phyloP scores from a whole-genome alignment of 2,797 vertebrate genomes.

The Falco berigora region DNA sequence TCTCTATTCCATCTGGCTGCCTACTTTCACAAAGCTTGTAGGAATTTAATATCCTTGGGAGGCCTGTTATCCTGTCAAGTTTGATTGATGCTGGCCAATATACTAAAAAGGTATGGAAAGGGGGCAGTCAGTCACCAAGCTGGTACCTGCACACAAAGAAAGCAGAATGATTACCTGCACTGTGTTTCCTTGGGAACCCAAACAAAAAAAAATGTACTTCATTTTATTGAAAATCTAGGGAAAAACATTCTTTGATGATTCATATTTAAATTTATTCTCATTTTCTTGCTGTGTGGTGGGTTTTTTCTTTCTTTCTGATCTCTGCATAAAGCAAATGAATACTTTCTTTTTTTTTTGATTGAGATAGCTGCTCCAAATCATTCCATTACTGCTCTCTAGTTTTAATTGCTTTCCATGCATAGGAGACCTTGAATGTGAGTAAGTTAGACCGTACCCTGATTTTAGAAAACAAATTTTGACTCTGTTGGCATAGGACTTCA shows the following conservation, averaged over 20 bases:
- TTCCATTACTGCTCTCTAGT: background rate
- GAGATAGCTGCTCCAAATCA: background rate
- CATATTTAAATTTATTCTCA: background rate
- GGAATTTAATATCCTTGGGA: background rate
- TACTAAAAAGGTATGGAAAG: background rate
- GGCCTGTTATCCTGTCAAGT: background rate
- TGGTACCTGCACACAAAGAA: background rate
- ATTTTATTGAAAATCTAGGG: background rate
- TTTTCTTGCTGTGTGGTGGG: background rate
- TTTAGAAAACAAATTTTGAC: conserved; percentile 24
- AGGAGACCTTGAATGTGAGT: background rate
- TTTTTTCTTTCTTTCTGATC: background rate
- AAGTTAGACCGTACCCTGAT: background rate
- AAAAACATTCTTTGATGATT: background rate
- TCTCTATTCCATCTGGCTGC: background rate
- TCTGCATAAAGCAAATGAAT: background rate
- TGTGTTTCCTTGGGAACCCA: background rate
- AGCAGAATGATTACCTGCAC: background rate
- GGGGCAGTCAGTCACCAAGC: background rate
- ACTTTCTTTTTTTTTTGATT: background rate
- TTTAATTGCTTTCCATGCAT: background rate
- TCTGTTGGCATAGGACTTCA: background rate
- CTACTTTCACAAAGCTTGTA: background rate
- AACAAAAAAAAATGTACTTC: background rate
- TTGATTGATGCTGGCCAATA: background rate